A percentile compares a stretch with the other conserved stretches of the same genome.
phyloP scores from a whole-genome alignment of 2,113 vertebrate species.

The Eidolon helvum region DNA sequence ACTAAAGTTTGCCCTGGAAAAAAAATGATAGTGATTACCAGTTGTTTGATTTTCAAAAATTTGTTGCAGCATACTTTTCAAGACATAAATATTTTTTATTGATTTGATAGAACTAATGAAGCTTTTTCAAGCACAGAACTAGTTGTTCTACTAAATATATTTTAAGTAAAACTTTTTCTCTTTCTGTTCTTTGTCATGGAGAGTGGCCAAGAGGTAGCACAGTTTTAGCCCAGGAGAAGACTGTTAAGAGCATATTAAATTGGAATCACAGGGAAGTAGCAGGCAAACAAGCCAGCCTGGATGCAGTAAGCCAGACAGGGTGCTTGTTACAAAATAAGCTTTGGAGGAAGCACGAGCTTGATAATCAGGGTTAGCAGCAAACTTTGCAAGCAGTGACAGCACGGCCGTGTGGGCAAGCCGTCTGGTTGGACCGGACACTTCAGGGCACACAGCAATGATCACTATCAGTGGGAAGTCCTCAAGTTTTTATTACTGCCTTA shows the following conservation, averaged over 20 bases:
- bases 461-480: background rate
- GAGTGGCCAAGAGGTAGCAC: background rate
- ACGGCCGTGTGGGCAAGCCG: background rate
- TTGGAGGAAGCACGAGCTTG: background rate
- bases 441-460: background rate
- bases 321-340: background rate
- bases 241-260: background rate
- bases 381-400: background rate
- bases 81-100: background rate
- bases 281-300: background rate
- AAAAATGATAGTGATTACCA: background rate
- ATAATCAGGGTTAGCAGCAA: background rate
- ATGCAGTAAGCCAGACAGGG: background rate
- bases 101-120: background rate
- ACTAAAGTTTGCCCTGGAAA: background rate
- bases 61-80: background rate
- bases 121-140: background rate
- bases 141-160: background rate
- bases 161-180: background rate
- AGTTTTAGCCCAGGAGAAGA: background rate
- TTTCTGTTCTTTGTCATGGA: background rate
- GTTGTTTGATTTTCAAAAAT: conserved; percentile 28
- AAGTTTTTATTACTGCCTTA: background rate
- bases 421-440: accelerated
- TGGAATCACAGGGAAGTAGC: background rate